Evolutionary conservation across 2,888 invertebrate species (phyloP), one percentile per base, ranked within the genome.

Genomic region (Lissonota sp.): DNA sequence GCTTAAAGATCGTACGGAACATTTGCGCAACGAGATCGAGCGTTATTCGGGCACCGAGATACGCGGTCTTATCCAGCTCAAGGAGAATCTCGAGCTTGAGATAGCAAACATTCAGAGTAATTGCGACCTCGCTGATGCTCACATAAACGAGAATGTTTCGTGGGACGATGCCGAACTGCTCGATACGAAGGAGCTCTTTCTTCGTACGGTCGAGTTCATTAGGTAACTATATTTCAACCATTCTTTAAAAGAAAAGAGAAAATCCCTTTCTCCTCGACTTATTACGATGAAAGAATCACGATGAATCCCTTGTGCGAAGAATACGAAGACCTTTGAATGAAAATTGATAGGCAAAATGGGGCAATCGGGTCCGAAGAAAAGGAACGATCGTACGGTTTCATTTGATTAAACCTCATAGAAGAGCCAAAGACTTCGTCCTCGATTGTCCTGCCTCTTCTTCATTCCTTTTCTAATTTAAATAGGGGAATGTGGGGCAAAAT

Each of bases 21-120:
- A 96, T 91, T 93, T 98, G 85, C 95, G 97, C 90, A 95, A 95
- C 87, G 98, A 99, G 94, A 95, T 99, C 83, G 99, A 99, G 91
- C 96, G 97, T 86, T 99, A 99, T 93, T 94, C 98, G 89, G 95
- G 96, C 73, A 96, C 96, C 44, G 99, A 99, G 94, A 94, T 97
- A 88, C 95, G 97, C 87, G 96, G 97, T 88, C 94, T 99, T 82
- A 96, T 96, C 75, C 95, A 97, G 85, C 94, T 99, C 69, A 98
- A 98, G 93, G 98, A 98, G 92, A 98, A 98, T 93, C 94, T 99
- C 87, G 98, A 99, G 92, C 95, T 97, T 92, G 99, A 99, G 93
- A 96, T 99, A 91, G 95, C 96, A 86, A 99, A 99, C 93, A 98
- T 99, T 89, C 95, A 96, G 90, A 98, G 98, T 92, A 99, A 99